Base-by-base conservation (phyloP, 1,140 invertebrate species). In the Parapsyche elsis region DNA sequence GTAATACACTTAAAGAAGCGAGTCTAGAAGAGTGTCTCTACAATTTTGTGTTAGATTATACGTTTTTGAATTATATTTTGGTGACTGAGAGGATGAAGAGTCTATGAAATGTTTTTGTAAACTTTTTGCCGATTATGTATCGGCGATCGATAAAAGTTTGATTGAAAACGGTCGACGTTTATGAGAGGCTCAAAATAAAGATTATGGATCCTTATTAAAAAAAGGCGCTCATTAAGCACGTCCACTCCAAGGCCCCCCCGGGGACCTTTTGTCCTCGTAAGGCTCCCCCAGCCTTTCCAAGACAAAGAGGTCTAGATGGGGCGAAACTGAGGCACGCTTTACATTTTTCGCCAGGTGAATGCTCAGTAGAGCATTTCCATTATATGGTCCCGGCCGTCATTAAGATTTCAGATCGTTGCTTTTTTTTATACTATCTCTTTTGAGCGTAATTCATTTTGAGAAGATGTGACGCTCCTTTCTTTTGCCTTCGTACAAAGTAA, bases 361-460 rank as follows among this genome's bases (percentile, higher is more conserved):
- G 73, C 24, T 77, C 53, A 77, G 26, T 73, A 64, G 30, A 77
- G 49, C 57, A 45, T 77, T 75, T 77, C 75, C 75, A 77, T 77
- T 77, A 77, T 77, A 64, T 26, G 12, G 44, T 64, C 53, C 46
- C 14, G 57, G 44, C 53, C 75, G 14, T 64, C 75, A 46, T 77
- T 53, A 77, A 64, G 75, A 46, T 64, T 77, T 67, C 64, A 67
- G 23, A 26, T 26, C 64, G 64, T 24, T 30, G 64, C 64, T 67
- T 67, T 26, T 30, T 30, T 67, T 26, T 53, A 38, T 53, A 12
- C 16, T 53, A 16, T 53, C 49, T 53, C 49, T 12, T 53, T 53
- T 53, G 16, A 38, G 30, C 30, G 30, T 38, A 38, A 38, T 38
- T 38, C 30, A 38, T 38, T 38, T 38, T 38, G 30, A 38, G 30